Base-by-base conservation (phyloP, 2,888 invertebrate genomes). In the Allophyes oxyacanthae region DNA sequence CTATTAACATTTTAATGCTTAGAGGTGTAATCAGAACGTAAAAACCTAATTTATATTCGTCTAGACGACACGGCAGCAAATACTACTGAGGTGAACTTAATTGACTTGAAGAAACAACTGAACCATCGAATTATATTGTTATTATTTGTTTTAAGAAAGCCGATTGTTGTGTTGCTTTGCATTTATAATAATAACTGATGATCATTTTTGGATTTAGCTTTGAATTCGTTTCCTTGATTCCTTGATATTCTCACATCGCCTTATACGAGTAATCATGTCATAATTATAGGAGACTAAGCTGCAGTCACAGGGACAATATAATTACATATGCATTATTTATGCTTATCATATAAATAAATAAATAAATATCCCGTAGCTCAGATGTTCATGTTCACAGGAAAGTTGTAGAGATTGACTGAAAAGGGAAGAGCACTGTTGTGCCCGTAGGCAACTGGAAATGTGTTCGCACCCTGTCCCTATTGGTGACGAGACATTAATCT, bases 1-100 rank as follows among this genome's bases (percentile, higher is more conserved):
- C 72, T 72, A 90, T 90, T 91, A 87, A 81, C 90, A 91, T 91
- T 89, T 90, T 83, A 89, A 90, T 87, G 89, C 84, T 82, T 88
- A 86, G 84, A 83, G 84, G 79, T 79, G 85, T 86, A 84, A 89
- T 88, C 81, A 83, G 76, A 79, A 82, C 78, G 83, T 86, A 87
- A 87, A 86, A 83, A 84, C 75, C 82, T 86, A 82, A 84, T 89
- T 88, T 83, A 84, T 84, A 79, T 85, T 79, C 86, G 91, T 89
- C 91, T 91, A 91, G 91, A 88, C 90, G 84, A 85, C 79, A 85
- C 83, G 81, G 84, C 81, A 77, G 73, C 72, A 81, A 70, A 74
- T 66, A 61, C 61, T 57, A 61, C 67, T 68, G 67, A 78, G 76
- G 79, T 77, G 63, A 70, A 64, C 60, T 64, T 64, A 77, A 73